Evolutionary conservation across 2,888 invertebrate genomes (phyloP).

Genomic region (Hirudinaria manillensis): DNA sequence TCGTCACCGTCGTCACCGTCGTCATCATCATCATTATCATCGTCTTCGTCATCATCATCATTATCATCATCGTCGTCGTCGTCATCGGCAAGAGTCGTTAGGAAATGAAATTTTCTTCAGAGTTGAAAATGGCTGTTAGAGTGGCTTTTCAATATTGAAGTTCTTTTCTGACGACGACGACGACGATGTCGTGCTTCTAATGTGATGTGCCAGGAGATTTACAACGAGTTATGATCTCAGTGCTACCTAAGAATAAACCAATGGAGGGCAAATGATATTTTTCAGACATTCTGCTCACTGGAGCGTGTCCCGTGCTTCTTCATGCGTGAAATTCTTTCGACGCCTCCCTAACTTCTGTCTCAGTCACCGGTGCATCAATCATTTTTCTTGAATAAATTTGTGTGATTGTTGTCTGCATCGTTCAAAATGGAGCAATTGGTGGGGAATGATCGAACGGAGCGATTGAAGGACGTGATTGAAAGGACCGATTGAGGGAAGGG

Average conservation of each 20-base stretch:
- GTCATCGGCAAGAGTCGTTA: too few species aligned
- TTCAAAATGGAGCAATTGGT: background rate
- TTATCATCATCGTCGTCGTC: too few species aligned
- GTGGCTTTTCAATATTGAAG: background rate
- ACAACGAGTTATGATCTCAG: too few species aligned
- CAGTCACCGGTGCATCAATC: slow-evolving; percentile 6
- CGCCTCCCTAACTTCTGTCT: slow-evolving; percentile 11
- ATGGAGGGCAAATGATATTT: slow-evolving; percentile 11
- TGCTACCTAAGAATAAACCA: background rate
- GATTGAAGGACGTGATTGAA: too few species aligned
- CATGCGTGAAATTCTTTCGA: slow-evolving; percentile 18
- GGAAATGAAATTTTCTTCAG: too few species aligned
- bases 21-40: too few species aligned
- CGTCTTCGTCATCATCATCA: too few species aligned
- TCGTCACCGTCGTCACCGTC: background rate
- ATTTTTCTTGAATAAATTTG: slow-evolving; percentile 11
- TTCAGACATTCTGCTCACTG: slow-evolving; percentile 6
- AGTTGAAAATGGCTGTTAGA: too few species aligned
- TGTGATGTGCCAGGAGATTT: too few species aligned
- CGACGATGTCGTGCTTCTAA: background rate
- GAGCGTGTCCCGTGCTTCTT: background rate
- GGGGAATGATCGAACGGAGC: background rate
- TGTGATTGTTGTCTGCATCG: background rate
- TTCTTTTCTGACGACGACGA: background rate
- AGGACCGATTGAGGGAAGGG: too few species aligned